Conservation (phyloP, 1,140 invertebrate genomes). For the Pantala flavescens region DNA sequence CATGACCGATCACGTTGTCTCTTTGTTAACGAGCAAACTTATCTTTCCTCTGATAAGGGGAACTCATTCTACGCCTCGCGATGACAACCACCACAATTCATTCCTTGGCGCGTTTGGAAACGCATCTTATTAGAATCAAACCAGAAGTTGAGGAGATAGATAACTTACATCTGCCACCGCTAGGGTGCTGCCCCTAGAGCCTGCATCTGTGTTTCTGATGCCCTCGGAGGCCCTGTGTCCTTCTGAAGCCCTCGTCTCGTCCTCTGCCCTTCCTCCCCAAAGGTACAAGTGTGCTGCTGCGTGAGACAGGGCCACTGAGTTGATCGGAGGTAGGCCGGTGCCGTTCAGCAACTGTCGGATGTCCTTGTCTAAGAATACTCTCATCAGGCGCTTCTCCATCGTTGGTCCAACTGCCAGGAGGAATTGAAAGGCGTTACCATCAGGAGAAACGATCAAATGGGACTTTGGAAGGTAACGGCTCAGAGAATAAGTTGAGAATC, state of each 20-base stretch:
- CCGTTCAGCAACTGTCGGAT: conserved; percentile 27
- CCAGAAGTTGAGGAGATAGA: too few relatives aligned
- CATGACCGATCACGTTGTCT: too few relatives aligned
- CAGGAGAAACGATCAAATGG: not conserved
- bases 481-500: too few relatives aligned
- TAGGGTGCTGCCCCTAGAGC: conserved; percentile 25
- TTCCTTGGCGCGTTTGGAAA: too few relatives aligned
- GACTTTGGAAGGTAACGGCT: too few relatives aligned
- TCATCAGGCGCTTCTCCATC: conserved; percentile 23
- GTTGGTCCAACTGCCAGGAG: conserved; percentile 24
- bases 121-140: too few relatives aligned
- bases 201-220: conserved; percentile 16
- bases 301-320: conserved; percentile 26
- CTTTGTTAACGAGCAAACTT: too few relatives aligned
- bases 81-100: too few relatives aligned
- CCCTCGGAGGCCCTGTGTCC: not conserved
- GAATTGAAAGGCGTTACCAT: not conserved
- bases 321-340: conserved; percentile 19
- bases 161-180: conserved; percentile 27
- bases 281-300: conserved; percentile 28
- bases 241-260: conserved; percentile 14
- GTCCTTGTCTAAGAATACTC: conserved; percentile 28
- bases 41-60: too few relatives aligned
- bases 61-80: too few relatives aligned
- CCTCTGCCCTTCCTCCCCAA: conserved; percentile 24